phyloP scores from a whole-genome alignment of 2,888 invertebrate genomes.

The Agrochola macilenta region DNA sequence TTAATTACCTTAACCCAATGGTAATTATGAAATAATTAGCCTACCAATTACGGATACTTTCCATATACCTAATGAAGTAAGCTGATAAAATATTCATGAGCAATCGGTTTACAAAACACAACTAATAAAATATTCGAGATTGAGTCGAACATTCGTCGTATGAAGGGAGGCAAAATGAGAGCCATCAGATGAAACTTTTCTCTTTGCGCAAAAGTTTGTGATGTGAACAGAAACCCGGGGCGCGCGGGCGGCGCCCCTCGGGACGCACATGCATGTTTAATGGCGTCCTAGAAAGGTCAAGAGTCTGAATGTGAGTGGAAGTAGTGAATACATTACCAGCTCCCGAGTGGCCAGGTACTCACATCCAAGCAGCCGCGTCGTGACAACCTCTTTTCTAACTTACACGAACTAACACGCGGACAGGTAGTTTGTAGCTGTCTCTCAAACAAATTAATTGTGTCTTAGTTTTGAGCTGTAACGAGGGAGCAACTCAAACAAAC shows the following conservation, averaged over 20 bases:
- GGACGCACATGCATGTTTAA: constrained; percentile 89
- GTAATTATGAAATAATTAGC: constrained; percentile 6
- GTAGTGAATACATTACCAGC: constrained; percentile 87
- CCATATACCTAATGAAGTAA: constrained; percentile 8
- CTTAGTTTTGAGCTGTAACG: constrained; percentile 86
- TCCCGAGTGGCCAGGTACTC: constrained; percentile 79
- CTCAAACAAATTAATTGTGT: constrained; percentile 89
- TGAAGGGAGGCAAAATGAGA: constrained; percentile 83
- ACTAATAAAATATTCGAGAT: constrained; percentile 74
- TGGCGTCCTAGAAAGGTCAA: constrained; percentile 89
- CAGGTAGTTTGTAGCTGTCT: constrained; percentile 89
- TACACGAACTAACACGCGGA: constrained; percentile 82
- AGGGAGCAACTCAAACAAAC: constrained; percentile 84
- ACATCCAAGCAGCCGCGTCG: constrained; percentile 73
- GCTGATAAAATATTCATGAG: constrained; percentile 66
- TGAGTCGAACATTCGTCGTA: constrained; percentile 75
- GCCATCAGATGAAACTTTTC: constrained; percentile 85
- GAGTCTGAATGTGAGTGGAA: constrained; percentile 84
- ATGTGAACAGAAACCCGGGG: constrained; percentile 84
- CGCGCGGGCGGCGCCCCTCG: constrained; percentile 80
- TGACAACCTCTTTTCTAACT: constrained; percentile 86
- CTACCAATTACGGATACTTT: constrained; percentile 14
- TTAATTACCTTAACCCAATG: neutral
- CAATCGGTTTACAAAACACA: constrained; percentile 69
- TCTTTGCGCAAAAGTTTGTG: constrained; percentile 86